These are phyloP conservation scores for Cephalopholis sonnerati DNA, from an alignment of 2,113 vertebrate genomes.

Conservation along the genomic window DNA sequence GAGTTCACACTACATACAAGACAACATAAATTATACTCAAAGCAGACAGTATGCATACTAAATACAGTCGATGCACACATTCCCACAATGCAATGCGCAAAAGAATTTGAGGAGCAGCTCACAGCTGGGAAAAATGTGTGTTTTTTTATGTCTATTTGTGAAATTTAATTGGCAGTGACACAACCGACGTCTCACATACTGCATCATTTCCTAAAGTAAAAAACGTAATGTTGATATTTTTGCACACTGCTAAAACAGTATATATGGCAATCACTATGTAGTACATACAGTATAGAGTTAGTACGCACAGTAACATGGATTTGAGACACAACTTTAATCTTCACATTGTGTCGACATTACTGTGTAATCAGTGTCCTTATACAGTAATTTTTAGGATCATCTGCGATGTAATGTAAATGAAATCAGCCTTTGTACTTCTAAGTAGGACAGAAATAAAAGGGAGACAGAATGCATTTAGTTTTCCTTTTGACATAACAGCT, in stretches of 20 bases:
- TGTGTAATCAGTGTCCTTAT: background rate
- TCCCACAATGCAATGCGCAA: background rate
- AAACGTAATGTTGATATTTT: background rate
- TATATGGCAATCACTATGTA: too few relatives aligned
- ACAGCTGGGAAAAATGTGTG: too few relatives aligned
- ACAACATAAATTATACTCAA: too few relatives aligned
- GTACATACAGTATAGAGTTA: background rate
- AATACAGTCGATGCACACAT: background rate
- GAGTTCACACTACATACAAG: too few relatives aligned
- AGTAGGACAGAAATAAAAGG: slow-evolving; percentile 5
- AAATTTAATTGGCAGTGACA: background rate
- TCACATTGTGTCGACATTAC: background rate
- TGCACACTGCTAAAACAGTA: background rate
- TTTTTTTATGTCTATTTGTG: background rate
- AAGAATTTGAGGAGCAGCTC: background rate
- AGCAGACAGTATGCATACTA: too few relatives aligned
- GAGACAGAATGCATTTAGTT: slow-evolving; percentile 6
- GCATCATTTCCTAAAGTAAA: background rate
- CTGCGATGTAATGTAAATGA: background rate
- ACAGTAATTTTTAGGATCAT: background rate
- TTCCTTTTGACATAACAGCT: slow-evolving; percentile 11
- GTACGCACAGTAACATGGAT: background rate
- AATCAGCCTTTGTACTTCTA: background rate
- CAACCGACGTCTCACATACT: background rate
- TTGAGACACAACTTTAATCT: background rate